A percentile compares a stretch with the other conserved stretches of the same genome.
Conservation (phyloP, 1,140 invertebrate species). For the Diorhabda carinulata region DNA sequence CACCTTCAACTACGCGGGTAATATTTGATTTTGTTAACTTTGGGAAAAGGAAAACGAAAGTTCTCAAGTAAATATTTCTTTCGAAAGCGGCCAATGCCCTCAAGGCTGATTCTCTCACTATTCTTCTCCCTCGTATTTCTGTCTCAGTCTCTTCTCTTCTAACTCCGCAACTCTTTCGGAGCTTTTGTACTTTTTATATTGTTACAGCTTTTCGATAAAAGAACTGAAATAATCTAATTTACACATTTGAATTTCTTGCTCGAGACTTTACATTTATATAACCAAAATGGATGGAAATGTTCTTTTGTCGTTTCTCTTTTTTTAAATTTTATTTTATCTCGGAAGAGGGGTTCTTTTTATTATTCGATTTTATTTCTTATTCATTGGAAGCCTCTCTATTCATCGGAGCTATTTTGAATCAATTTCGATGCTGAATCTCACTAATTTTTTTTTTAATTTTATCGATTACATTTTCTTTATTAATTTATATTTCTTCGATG, state of each 20-base stretch:
- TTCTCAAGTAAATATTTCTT: slow-evolving; percentile 34
- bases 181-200: slow-evolving; percentile 39
- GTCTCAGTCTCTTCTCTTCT: neutral
- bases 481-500: too few relatives aligned
- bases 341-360: slow-evolving; percentile 29
- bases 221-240: slow-evolving; percentile 42
- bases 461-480: too few relatives aligned
- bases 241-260: slow-evolving; percentile 39
- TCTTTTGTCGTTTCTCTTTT: slow-evolving; percentile 30
- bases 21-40: slow-evolving; percentile 28
- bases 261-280: slow-evolving; percentile 40
- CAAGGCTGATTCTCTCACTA: slow-evolving; percentile 11
- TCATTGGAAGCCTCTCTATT: slow-evolving; percentile 23
- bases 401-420: slow-evolving; percentile 26
- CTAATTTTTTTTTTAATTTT: neutral
- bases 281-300: slow-evolving; percentile 37
- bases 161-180: slow-evolving; percentile 30
- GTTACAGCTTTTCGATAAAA: slow-evolving; percentile 40
- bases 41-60: slow-evolving; percentile 19
- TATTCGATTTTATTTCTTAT: slow-evolving; percentile 36
- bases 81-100: slow-evolving; percentile 28
- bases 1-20: neutral
- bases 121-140: neutral
- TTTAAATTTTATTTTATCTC: slow-evolving; percentile 33
- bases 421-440: slow-evolving; percentile 26